Evolutionary conservation across 2,797 vertebrate genomes (phyloP), one percentile per base, ranked within the genome.

Genomic region (Acanthornis magna): DNA sequence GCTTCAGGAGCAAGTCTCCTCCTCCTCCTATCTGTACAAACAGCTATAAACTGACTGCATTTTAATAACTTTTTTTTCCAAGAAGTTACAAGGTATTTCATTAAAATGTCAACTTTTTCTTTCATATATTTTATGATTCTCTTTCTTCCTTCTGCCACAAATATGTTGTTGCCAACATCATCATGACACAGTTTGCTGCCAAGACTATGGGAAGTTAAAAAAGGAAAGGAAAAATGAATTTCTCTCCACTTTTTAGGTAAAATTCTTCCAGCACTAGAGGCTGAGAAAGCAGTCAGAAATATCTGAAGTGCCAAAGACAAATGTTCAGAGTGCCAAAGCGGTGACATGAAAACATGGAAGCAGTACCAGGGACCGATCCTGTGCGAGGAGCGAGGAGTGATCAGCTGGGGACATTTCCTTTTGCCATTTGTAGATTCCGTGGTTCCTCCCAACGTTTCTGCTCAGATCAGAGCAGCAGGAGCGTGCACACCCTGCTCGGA

Each of bases 141-240:
- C 85, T 96, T 95, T 95, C 91, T 95, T 93, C 95, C 95, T 97
- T 96, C 96, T 97, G 96, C 92, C 85, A 91, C 96, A 96, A 95
- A 92, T 91, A 94, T 84, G 94, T 94, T 96, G 94, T 91, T 96
- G 96, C 96, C 96, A 97, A 94, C 95, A 95, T 97, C 96, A 93
- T 96, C 92, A 93, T 91, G 96, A 96, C 95, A 95, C 83, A 66
- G 71, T 94, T 96, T 93, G 91, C 96, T 96, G 96, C 95, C 96
- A 97, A 97, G 95, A 81, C 94, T 86, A 70, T 92, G 92, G 86
- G 16, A 83, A 96, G 95, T 95, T 96, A 95, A 94, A 96, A 95
- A 94, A 94, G 71, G 95, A 94, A 96, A 91, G 88, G 78, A 85
- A 73, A 91, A 92, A 83, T 43, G 85, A 89, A 88, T 95, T 96